phyloP scores from a whole-genome alignment of 1,140 invertebrate species.

The Sminthurides bifidus region DNA sequence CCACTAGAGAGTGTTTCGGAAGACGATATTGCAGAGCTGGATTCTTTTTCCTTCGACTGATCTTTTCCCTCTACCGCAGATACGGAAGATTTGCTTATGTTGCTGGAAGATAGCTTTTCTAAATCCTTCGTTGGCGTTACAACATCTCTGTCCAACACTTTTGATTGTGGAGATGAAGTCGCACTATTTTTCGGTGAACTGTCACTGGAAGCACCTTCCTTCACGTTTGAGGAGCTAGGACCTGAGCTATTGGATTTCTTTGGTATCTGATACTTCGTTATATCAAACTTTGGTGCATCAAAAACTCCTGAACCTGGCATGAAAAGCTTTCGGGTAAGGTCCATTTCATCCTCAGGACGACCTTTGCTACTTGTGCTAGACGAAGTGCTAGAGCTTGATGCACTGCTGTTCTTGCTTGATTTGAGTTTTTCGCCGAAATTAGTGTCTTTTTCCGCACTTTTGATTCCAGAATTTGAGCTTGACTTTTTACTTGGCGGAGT shows the following conservation, averaged over 20 bases:
- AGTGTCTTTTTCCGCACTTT: no score
- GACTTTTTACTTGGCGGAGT: no score
- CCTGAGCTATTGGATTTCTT: constrained; percentile 18
- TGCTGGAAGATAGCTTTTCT: not conserved
- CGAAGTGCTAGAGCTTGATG: no score
- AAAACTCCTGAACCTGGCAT: constrained; percentile 20
- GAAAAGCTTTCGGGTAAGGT: constrained; percentile 27
- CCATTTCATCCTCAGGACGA: constrained; percentile 15
- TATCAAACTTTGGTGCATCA: constrained; percentile 26
- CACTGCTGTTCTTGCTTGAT: no score
- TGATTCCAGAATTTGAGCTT: no score
- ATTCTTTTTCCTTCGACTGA: not conserved
- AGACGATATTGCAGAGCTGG: not conserved
- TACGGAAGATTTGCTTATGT: no score
- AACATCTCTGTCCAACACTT: not conserved
- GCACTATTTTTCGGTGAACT: not conserved
- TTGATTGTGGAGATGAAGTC: not conserved
- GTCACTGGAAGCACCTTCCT: not conserved
- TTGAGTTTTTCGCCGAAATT: no score
- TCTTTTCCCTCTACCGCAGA: no score
- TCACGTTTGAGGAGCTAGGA: not conserved
- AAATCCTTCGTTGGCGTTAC: not conserved
- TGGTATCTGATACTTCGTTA: constrained; percentile 28
- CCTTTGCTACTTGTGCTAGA: not conserved
- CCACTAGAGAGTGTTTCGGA: no score